These are phyloP conservation scores for Macrophya annulata DNA, from an alignment of 2,888 invertebrate genomes.

Conservation along the genomic window DNA sequence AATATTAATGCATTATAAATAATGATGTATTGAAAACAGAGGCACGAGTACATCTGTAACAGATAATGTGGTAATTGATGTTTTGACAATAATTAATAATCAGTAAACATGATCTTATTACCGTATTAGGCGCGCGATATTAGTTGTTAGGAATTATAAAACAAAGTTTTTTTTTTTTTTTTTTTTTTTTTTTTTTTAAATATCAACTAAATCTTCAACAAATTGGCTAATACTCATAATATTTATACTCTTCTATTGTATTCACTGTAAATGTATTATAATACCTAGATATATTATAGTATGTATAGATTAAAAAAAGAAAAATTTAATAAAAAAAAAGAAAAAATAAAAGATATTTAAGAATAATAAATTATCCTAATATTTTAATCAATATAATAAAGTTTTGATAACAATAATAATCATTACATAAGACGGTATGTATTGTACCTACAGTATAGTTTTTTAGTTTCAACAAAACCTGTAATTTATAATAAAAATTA, in stretches of 20 bases:
- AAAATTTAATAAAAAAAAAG: not conserved
- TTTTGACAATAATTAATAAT: slow-evolving; percentile 26
- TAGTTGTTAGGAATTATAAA: slow-evolving; percentile 46
- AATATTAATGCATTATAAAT: slow-evolving; percentile 18
- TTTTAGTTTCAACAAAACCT: slow-evolving; percentile 54
- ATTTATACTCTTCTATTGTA: slow-evolving; percentile 56
- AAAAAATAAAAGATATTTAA: slow-evolving; percentile 47
- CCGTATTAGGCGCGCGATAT: slow-evolving; percentile 1
- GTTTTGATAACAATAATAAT: slow-evolving; percentile 57
- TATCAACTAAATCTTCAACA: slow-evolving; percentile 50
- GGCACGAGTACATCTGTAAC: slow-evolving; percentile 40
- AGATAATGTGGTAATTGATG: slow-evolving; percentile 35
- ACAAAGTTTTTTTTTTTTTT: not conserved
- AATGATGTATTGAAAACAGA: slow-evolving; percentile 37
- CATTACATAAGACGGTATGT: slow-evolving; percentile 45
- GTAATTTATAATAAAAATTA: slow-evolving; percentile 48
- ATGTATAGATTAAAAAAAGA: slow-evolving; percentile 5
- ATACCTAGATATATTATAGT: slow-evolving; percentile 25
- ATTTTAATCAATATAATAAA: slow-evolving; percentile 53
- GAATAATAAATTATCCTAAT: slow-evolving; percentile 56
- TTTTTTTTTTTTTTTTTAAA: not conserved
- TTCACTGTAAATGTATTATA: slow-evolving; percentile 24
- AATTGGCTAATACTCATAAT: slow-evolving; percentile 53
- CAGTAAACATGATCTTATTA: slow-evolving; percentile 6
- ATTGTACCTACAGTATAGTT: slow-evolving; percentile 30